Evolutionary conservation across 2,113 vertebrate species (phyloP).

Genomic region (Chloropsis hardwickii): DNA sequence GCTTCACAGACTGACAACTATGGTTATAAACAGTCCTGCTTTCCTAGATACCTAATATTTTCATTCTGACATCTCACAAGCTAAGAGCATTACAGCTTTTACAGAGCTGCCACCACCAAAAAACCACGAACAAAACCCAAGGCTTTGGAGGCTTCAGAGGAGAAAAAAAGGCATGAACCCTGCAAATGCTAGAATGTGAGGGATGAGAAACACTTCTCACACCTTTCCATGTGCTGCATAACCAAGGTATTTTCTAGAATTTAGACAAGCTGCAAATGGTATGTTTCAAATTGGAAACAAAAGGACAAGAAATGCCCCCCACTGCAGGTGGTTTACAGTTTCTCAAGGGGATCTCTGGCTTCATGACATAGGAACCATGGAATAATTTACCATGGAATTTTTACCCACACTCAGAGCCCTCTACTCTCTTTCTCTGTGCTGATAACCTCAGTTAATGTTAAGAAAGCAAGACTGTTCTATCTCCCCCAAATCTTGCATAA

Average conservation of each 20-base stretch:
- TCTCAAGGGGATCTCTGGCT: neutral
- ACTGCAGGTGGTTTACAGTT: neutral
- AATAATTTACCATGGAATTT: neutral
- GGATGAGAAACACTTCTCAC: neutral
- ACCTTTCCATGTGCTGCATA: neutral
- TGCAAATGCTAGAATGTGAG: neutral
- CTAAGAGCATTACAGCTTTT: neutral
- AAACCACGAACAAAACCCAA: neutral
- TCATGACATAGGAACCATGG: neutral
- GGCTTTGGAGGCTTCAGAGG: neutral
- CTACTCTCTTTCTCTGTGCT: neutral
- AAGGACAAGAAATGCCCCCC: neutral
- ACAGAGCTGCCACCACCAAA: neutral
- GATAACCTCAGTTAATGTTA: neutral
- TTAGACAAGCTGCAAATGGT: neutral
- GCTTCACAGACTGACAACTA: neutral
- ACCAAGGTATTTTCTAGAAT: neutral
- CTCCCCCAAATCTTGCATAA: neutral
- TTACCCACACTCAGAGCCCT: neutral
- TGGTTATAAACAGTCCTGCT: neutral
- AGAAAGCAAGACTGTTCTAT: neutral
- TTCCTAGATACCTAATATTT: conserved; percentile 23
- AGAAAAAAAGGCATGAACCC: neutral
- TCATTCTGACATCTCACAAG: neutral
- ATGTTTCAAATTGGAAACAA: neutral